phyloP scores from a whole-genome alignment of 1,140 invertebrate genomes.

The Bombus waltoni region DNA sequence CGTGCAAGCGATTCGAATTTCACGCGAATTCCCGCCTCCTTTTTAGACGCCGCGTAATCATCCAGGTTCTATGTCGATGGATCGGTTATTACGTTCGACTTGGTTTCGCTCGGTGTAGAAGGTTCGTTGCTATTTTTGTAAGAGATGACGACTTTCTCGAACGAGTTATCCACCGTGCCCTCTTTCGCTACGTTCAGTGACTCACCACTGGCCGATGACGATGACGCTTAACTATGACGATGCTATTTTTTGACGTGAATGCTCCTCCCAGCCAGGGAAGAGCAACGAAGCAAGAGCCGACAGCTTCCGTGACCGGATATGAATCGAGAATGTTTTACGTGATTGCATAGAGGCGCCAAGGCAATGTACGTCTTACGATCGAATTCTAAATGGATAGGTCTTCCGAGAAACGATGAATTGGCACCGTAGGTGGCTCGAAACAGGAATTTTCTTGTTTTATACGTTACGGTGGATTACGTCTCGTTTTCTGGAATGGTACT shows the following conservation, averaged over 20 bases:
- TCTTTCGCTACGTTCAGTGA: constrained; percentile 29
- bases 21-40: not conserved
- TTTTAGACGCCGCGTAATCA: too few relatives aligned
- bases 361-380: not conserved
- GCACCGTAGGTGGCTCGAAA: too few relatives aligned
- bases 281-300: not conserved
- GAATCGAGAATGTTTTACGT: constrained; percentile 9
- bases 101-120: not conserved
- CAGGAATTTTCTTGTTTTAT: too few relatives aligned
- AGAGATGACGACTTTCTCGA: not conserved
- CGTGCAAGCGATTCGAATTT: not conserved
- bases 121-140: constrained; percentile 10
- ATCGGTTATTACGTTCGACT: not conserved
- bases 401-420: not conserved
- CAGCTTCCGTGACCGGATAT: constrained; percentile 44
- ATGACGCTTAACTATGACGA: constrained; percentile 29
- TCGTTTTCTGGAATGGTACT: too few relatives aligned
- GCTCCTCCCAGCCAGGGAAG: not conserved
- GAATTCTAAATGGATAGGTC: not conserved
- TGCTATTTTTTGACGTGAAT: constrained; percentile 23
- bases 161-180: not conserved
- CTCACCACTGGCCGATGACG: constrained; percentile 20
- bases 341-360: constrained; percentile 34
- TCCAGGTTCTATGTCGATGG: not conserved
- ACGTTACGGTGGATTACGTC: too few relatives aligned